A percentile compares a stretch with the other conserved stretches of the same genome.
Evolutionary conservation across 2,113 vertebrate species (phyloP).

Genomic region (Tetrax tetrax): DNA sequence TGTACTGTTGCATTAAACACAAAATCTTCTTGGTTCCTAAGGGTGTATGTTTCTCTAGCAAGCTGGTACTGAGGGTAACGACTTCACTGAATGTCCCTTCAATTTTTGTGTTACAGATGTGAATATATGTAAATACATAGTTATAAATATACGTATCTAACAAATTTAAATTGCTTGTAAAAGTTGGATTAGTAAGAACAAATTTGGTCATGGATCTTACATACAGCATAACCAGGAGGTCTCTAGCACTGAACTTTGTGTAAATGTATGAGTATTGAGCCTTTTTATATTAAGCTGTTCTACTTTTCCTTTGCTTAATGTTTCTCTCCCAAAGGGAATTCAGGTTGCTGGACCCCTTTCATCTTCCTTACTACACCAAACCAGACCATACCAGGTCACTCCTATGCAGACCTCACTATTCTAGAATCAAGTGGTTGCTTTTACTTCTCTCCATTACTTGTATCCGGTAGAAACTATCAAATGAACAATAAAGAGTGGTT

Average conservation of each 20-base stretch:
- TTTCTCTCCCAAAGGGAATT: not conserved
- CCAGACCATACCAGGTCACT: not conserved
- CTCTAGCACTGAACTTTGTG: not conserved
- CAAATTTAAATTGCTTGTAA: not conserved
- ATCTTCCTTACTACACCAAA: not conserved
- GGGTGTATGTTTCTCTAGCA: not conserved
- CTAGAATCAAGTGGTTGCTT: not conserved
- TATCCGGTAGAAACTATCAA: not conserved
- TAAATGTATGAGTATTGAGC: not conserved
- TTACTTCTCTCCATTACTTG: not conserved
- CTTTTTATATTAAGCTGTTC: not conserved
- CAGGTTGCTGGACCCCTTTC: not conserved
- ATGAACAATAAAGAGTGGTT: not conserved
- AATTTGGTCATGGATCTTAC: not conserved
- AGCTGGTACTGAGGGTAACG: not conserved
- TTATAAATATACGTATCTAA: not conserved
- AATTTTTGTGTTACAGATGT: not conserved
- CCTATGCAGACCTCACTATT: not conserved
- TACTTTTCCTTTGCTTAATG: not conserved
- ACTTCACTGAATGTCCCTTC: not conserved
- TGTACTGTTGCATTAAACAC: slow-evolving; percentile 56
- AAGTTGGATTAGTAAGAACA: not conserved
- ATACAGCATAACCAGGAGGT: not conserved
- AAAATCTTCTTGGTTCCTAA: slow-evolving; percentile 20
- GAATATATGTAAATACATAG: not conserved